Percentiles rank a stretch among this genome's conserved stretches.
These are phyloP conservation scores for Cladorhizidae sp. DNA, from an alignment of 37 sponge, comb jelly and placozoan species.

Conservation along the genomic window DNA sequence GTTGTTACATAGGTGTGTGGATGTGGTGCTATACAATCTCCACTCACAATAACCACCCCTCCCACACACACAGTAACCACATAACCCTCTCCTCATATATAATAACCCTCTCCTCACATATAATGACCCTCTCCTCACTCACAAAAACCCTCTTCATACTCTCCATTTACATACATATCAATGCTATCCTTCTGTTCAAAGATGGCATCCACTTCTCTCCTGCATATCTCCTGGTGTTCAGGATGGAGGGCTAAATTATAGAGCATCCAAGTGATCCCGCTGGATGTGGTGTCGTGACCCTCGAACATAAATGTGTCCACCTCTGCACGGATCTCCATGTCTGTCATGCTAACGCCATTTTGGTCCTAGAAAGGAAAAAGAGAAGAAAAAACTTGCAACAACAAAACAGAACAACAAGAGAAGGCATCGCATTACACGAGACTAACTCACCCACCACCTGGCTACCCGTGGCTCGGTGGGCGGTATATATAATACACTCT, in stretches of 20 bases:
- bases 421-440: background rate
- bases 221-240: constrained; percentile 94
- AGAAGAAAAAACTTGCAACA: too few species aligned
- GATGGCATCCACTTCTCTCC: constrained; percentile 81
- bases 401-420: background rate
- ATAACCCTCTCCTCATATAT: too few species aligned
- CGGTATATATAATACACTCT: too few species aligned
- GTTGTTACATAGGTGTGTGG: too few species aligned
- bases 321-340: constrained; percentile 84
- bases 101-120: too few species aligned
- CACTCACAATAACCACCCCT: too few species aligned
- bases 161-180: constrained; percentile 56
- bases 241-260: constrained; percentile 83
- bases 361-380: constrained; percentile 47
- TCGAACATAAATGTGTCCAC: constrained; percentile 96
- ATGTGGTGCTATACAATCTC: too few species aligned
- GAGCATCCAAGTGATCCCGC: constrained; percentile 81
- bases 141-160: too few species aligned
- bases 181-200: constrained; percentile 60
- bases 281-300: constrained; percentile 90
- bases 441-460: too few species aligned
- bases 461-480: too few species aligned
- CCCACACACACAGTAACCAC: too few species aligned
- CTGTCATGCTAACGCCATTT: constrained; percentile 64
- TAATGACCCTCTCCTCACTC: too few species aligned